Evolutionary conservation across 1,140 invertebrate genomes (phyloP), one percentile per base, ranked within the genome.

Genomic region (Trachymyrmex septentrionalis): DNA sequence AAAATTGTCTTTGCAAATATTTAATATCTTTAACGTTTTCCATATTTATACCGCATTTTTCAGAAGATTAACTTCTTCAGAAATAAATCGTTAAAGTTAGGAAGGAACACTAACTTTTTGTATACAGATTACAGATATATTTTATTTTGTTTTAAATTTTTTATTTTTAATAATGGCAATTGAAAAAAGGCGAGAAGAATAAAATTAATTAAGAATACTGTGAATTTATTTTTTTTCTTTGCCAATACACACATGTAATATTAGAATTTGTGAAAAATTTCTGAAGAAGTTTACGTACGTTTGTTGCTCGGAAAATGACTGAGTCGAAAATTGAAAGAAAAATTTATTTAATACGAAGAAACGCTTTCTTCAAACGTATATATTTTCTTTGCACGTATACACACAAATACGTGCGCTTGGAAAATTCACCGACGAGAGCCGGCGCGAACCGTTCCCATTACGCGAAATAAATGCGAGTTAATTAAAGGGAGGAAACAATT

Each of bases 391-490:
- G 3, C 21, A 21, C 50, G 21, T 69, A 69, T 24, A 21, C 14
- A 21, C 14, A 4, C 24, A 2, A 38, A 38, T n/a, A n/a, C 48
- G 5, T 19, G 48, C 76, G 48, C 21, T 5, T 24, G 57, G 69
- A 50, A 75, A 84, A 73, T 75, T 84, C 55, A 82, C 16, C 67
- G 67, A 30, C 53, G 30, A 75, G 44, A 84, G 55, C 38, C 81
- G 77, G 34, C 75, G 85, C 85, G 63, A 85, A 92, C 91, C 90
- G 91, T 92, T 92, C 90, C 93, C 93, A 94, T 94, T 95, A 95
- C 94, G 93, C 90, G 93, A 94, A 94, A 95, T 95, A 93, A 95
- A 95, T 94, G 93, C 94, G 93, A 94, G 93, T 95, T 94, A 94
- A 95, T 95, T 95, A 94, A 95, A 95, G 92, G 93, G 90, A 91